Evolutionary conservation across 2,888 invertebrate species (phyloP).

Genomic region (Gisinianus flammeolus): DNA sequence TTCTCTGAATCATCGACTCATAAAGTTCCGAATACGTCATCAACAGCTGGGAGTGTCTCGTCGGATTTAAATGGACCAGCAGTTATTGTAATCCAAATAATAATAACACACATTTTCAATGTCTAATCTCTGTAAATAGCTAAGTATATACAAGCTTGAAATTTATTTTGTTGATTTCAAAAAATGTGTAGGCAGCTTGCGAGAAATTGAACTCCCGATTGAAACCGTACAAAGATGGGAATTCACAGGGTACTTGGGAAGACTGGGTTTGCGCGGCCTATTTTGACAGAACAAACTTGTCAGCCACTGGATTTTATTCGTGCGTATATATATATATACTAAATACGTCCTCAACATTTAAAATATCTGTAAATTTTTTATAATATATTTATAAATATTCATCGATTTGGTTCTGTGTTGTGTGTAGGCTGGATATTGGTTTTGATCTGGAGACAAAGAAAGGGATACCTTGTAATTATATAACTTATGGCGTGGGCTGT

Average conservation of each 20-base stretch:
- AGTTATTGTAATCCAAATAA: constrained; percentile 69
- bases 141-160: no score
- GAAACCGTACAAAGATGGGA: constrained; percentile 74
- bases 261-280: constrained; percentile 82
- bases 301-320: constrained; percentile 80
- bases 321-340: constrained; percentile 49
- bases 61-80: constrained; percentile 94
- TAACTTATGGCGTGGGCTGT: constrained; percentile 82
- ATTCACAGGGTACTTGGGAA: constrained; percentile 83
- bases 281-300: constrained; percentile 76
- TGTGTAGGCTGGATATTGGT: constrained; percentile 60
- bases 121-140: no score
- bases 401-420: neutral
- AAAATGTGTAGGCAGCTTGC: constrained; percentile 77
- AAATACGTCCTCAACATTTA: neutral
- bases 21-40: constrained; percentile 85
- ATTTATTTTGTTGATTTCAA: constrained; percentile 52
- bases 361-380: neutral
- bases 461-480: constrained; percentile 74
- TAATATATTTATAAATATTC: neutral
- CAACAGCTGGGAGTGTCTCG: constrained; percentile 79
- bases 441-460: constrained; percentile 44
- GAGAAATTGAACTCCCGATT: constrained; percentile 75
- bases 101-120: neutral
- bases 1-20: constrained; percentile 61